Base-by-base conservation (phyloP, 2,888 invertebrate species). In the Schizaphis graminum region DNA sequence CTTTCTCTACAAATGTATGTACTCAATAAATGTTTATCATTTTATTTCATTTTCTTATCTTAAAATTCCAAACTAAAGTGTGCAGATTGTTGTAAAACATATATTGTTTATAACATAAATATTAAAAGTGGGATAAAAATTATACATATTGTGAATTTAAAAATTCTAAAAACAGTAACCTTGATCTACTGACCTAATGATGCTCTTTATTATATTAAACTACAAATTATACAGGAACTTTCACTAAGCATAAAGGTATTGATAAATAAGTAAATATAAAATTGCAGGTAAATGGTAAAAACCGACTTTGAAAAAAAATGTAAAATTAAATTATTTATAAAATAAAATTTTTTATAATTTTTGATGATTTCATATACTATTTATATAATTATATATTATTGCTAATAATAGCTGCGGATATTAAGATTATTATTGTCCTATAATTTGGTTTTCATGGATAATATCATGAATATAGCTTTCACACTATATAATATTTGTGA, bases 151-250 rank as follows among this genome's bases (percentile, higher is more conserved):
- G 53, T 47, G 41, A 11, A 86, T 21, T 90, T 93, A 35, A 47
- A 77, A 93, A 56, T 89, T 77, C 28, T 77, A 47, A 91, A 89
- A 67, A 91, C 41, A 7, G 44, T 61, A n/a, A 93, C 93, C 93
- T 93, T 93, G 93, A 93, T 93, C 93, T 89, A 89, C 93, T 93
- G 84, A 93, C 93, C 93, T 93, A 92, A 67, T 87, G 47, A 67
- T 49, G 41, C 53, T 26, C 47, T 92, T 92, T 28, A 67, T 53
- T 93, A n/a, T 89, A 44, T 93, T 47, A 93, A 35, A 84, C 47
- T 89, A 89, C 26, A 56, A 89, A 89, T 56, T 57, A 44, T 41
- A 24, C 53, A 67, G 49, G 26, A 84, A 93, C 93, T 93, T 93
- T 93, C 89, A 88, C 93, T 84, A 77, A n/a, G 16, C n/a, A 16